A percentile compares a stretch with the other conserved stretches of the same genome.
phyloP scores from a whole-genome alignment of 1,140 invertebrate genomes.

The Tenebrio molitor region DNA sequence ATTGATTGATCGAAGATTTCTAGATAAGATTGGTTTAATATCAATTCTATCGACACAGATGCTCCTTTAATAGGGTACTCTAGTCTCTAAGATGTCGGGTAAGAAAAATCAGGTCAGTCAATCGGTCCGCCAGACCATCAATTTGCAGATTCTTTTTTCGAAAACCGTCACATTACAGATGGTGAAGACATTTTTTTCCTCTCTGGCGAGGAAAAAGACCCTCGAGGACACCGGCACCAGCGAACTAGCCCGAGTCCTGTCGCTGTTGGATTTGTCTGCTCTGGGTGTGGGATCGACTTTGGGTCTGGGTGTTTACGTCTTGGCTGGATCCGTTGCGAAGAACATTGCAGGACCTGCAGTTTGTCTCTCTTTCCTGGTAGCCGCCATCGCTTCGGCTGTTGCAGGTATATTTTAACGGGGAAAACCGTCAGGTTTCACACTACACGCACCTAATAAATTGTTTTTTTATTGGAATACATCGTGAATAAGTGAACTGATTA shows the following conservation, averaged over 20 bases:
- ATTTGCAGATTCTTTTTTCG: no score
- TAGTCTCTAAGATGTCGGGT: no score
- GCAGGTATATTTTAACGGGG: slow-evolving; percentile 74
- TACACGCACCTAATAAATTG: no score
- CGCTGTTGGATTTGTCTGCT: slow-evolving; percentile 82
- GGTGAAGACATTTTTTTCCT: neutral
- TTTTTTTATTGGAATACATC: no score
- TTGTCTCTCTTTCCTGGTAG: slow-evolving; percentile 88
- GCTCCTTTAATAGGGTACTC: no score
- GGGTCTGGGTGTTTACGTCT: slow-evolving; percentile 93
- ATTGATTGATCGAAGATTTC: no score
- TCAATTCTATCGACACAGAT: no score
- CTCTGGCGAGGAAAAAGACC: slow-evolving; percentile 48
- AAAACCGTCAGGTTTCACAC: no score
- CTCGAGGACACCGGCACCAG: slow-evolving; percentile 68
- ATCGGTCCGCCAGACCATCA: no score
- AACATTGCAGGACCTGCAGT: slow-evolving; percentile 89
- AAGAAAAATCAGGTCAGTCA: no score
- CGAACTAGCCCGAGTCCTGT: slow-evolving; percentile 81
- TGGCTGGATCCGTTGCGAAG: slow-evolving; percentile 90
- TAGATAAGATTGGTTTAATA: no score
- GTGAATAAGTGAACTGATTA: no score
- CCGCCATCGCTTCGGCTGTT: slow-evolving; percentile 88
- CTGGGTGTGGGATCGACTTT: slow-evolving; percentile 91
- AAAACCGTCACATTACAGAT: neutral